Evolutionary conservation across 2,113 vertebrate genomes (phyloP).

Genomic region (Ammospiza caudacuta): DNA sequence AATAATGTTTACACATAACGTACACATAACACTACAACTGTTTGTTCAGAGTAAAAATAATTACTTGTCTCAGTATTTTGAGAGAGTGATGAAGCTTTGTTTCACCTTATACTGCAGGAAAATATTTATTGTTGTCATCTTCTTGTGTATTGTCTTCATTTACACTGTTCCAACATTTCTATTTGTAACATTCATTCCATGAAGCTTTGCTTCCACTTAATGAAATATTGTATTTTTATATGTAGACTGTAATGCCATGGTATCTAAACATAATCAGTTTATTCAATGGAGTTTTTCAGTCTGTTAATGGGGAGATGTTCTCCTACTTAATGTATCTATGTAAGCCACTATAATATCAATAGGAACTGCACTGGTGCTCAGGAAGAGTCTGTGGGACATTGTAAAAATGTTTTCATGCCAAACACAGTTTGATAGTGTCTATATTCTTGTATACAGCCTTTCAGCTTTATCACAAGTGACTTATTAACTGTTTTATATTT

Average conservation of each 20-base stretch:
- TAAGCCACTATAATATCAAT: not conserved
- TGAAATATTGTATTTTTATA: not conserved
- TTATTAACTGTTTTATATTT: constrained; percentile 79
- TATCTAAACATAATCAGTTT: not conserved
- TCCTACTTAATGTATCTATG: not conserved
- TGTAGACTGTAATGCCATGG: not conserved
- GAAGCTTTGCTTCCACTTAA: constrained; percentile 54
- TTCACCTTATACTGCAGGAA: not conserved
- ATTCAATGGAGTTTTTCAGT: not conserved
- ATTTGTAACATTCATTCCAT: constrained; percentile 69
- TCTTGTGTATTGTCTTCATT: constrained; percentile 54
- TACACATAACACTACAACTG: not conserved
- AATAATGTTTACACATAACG: not conserved
- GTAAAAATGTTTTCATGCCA: constrained; percentile 6
- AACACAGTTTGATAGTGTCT: constrained; percentile 30
- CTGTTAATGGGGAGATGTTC: not conserved
- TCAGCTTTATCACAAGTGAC: constrained; percentile 67
- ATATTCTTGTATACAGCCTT: constrained; percentile 53
- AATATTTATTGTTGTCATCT: not conserved
- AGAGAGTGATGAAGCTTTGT: not conserved
- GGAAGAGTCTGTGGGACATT: not conserved
- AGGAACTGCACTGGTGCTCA: not conserved
- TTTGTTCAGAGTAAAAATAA: not conserved
- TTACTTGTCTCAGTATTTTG: not conserved
- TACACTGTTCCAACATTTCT: constrained; percentile 46